Percentiles rank a stretch among this genome's conserved stretches.
Evolutionary conservation across 2,797 vertebrate species (phyloP).

Genomic region (Falco columbarius): DNA sequence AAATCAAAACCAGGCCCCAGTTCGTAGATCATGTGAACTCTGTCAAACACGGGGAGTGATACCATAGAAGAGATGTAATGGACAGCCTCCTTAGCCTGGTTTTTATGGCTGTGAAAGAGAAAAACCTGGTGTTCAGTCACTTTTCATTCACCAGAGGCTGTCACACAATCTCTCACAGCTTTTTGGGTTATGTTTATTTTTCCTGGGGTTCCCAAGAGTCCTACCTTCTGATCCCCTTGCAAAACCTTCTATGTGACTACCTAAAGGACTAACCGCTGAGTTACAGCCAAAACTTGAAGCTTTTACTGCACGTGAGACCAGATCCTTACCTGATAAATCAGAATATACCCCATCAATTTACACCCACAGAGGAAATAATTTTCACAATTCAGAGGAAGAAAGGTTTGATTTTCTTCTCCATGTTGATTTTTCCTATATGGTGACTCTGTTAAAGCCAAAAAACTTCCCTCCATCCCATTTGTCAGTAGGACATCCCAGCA

Average conservation of each 20-base stretch:
- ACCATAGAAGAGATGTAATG: conserved; percentile 39
- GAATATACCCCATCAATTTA: conserved; percentile 17
- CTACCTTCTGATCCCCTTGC: conserved; percentile 8
- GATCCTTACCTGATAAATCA: conserved; percentile 59
- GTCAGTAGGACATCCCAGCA: neutral
- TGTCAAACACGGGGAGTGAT: conserved; percentile 44
- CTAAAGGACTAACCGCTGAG: conserved; percentile 7
- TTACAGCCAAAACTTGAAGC: neutral
- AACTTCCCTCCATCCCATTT: neutral
- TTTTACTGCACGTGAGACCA: conserved; percentile 13
- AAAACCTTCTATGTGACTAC: conserved; percentile 12
- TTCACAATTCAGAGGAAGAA: conserved; percentile 20
- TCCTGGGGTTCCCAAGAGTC: conserved; percentile 26
- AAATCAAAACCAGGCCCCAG: conserved; percentile 70
- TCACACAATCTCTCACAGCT: conserved; percentile 52
- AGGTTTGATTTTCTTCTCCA: neutral
- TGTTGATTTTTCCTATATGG: conserved; percentile 15
- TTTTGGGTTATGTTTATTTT: conserved; percentile 52
- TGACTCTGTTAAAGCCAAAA: neutral
- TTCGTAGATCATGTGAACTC: conserved; percentile 54
- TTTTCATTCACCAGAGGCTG: conserved; percentile 55
- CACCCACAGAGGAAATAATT: conserved; percentile 26
- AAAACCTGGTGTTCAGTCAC: conserved; percentile 62
- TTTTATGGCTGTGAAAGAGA: conserved; percentile 62
- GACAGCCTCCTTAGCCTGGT: conserved; percentile 7